These are phyloP conservation scores for Lycia hirtaria DNA, from an alignment of 2,888 invertebrate species.

Conservation along the genomic window DNA sequence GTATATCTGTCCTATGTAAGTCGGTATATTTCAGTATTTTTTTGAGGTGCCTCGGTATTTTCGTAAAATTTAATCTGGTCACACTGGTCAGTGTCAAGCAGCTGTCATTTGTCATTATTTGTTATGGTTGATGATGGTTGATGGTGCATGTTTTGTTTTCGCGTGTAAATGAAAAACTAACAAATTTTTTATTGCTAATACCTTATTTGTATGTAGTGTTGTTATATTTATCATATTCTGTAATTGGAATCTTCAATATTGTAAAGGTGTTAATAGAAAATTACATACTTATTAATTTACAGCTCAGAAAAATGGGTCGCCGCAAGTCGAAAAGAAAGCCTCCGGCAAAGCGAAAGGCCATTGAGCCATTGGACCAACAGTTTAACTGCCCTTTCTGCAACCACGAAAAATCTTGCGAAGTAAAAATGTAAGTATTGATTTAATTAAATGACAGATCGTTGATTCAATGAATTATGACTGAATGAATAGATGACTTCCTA, in stretches of 20 bases:
- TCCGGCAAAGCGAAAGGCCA: slow-evolving; percentile 96
- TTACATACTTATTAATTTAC: neutral
- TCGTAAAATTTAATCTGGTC: too few species aligned
- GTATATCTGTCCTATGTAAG: too few species aligned
- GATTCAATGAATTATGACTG: too few species aligned
- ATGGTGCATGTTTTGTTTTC: slow-evolving; percentile 4
- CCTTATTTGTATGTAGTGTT: neutral
- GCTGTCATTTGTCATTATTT: neutral
- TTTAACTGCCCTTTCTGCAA: slow-evolving; percentile 99
- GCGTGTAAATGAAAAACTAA: neutral
- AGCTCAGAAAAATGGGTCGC: slow-evolving; percentile 91
- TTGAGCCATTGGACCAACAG: slow-evolving; percentile 96
- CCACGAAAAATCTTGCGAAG: slow-evolving; percentile 99
- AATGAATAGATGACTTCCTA: too few species aligned
- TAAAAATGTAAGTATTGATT: slow-evolving; percentile 97
- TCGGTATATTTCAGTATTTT: too few species aligned
- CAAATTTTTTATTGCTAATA: neutral
- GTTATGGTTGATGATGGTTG: too few species aligned
- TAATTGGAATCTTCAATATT: neutral
- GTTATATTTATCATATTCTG: neutral
- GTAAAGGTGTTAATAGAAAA: neutral
- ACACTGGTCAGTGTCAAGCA: neutral
- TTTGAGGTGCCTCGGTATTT: too few species aligned
- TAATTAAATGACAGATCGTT: too few species aligned
- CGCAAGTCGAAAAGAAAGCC: slow-evolving; percentile 99